Evolutionary conservation across 2,113 vertebrate genomes (phyloP).

Genomic region (Oreocharis arfaki): DNA sequence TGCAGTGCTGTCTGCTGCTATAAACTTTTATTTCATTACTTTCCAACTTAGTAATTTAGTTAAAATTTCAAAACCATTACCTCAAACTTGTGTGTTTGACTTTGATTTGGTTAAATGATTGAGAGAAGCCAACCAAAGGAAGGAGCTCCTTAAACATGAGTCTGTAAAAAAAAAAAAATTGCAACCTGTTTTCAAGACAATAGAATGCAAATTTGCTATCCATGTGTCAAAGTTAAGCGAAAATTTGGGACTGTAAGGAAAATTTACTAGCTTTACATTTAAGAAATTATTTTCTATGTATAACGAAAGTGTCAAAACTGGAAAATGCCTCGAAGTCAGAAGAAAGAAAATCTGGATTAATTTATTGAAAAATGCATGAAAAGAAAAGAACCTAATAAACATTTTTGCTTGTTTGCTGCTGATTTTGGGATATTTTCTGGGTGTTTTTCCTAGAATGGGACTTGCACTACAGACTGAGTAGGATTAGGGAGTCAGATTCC

Average conservation of each 20-base stretch:
- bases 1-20: background rate
- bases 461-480: background rate
- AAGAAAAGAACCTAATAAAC: background rate
- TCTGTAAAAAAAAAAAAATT: background rate
- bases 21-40: background rate
- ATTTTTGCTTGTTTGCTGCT: background rate
- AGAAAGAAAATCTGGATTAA: background rate
- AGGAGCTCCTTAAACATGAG: background rate
- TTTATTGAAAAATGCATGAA: background rate
- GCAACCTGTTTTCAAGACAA: background rate
- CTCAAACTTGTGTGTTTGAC: background rate
- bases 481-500: background rate
- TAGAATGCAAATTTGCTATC: background rate
- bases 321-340: background rate
- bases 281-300: background rate
- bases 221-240: background rate
- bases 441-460: background rate
- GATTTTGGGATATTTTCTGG: background rate
- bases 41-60: background rate
- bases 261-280: background rate
- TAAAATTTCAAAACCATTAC: background rate
- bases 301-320: background rate
- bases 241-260: background rate
- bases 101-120: background rate
- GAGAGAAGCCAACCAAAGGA: background rate